phyloP scores from a whole-genome alignment of 2,113 vertebrate genomes.

The Pseudopodoces humilis region DNA sequence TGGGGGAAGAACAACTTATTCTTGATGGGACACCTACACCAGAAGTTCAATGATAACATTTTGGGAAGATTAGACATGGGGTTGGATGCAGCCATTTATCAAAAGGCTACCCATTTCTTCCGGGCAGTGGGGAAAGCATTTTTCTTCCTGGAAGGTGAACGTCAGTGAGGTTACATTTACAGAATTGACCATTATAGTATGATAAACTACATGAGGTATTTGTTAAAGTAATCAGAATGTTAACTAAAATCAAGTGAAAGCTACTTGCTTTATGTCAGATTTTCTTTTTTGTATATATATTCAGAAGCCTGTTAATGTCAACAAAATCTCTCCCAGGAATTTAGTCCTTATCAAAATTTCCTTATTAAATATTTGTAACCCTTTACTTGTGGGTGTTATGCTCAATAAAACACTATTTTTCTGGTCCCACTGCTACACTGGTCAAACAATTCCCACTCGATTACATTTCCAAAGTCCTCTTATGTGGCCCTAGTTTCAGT shows the following conservation, averaged over 20 bases:
- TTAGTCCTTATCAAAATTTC: neutral
- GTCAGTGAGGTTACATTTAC: neutral
- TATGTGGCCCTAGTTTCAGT: neutral
- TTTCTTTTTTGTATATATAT: neutral
- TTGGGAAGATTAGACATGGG: neutral
- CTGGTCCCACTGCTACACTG: neutral
- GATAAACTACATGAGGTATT: neutral
- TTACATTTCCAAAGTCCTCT: slow-evolving; percentile 31
- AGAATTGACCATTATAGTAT: neutral
- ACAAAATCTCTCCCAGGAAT: neutral
- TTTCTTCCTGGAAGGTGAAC: neutral
- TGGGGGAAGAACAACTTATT: neutral
- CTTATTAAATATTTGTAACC: neutral
- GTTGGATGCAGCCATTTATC: neutral
- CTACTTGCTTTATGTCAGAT: neutral
- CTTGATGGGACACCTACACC: neutral
- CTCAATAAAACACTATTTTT: neutral
- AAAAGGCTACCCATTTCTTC: neutral
- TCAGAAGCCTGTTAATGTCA: neutral
- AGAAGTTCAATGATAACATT: neutral
- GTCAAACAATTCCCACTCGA: neutral
- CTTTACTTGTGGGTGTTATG: neutral
- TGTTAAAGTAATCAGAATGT: neutral
- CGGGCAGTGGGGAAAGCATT: neutral
- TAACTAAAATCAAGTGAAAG: neutral